These are phyloP conservation scores for Meghimatium bilineatum DNA, from an alignment of 2,888 invertebrate genomes.

Conservation along the genomic window DNA sequence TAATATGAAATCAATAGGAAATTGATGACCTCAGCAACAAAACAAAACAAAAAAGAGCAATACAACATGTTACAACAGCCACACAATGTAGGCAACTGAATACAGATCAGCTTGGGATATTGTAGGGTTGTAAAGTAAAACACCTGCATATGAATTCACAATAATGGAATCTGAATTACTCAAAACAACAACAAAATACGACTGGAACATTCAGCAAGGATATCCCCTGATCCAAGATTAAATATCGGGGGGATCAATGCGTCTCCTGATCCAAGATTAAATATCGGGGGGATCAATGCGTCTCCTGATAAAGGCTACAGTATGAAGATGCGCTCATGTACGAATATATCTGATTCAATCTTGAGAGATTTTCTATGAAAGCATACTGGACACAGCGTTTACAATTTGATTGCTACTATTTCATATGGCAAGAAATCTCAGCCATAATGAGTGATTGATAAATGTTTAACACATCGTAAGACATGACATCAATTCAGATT, in stretches of 20 bases:
- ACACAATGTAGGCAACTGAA: slow-evolving; percentile 22
- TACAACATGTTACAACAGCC: slow-evolving; percentile 36
- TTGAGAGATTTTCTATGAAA: too few species aligned
- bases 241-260: too few species aligned
- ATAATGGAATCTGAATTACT: background rate
- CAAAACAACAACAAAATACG: background rate
- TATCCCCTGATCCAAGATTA: background rate
- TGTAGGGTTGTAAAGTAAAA: slow-evolving; percentile 11
- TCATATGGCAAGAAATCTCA: background rate
- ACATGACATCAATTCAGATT: background rate
- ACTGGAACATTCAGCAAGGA: background rate
- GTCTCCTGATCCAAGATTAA: background rate
- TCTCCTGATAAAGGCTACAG: background rate
- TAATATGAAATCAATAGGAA: background rate
- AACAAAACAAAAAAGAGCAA: slow-evolving; percentile 2
- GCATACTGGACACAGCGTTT: too few species aligned
- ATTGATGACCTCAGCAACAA: background rate
- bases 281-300: background rate
- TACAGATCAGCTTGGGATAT: background rate
- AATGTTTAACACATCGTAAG: background rate
- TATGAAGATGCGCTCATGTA: background rate
- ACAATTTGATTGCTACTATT: background rate
- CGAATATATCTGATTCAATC: background rate
- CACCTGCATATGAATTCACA: background rate
- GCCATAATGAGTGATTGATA: background rate